These are phyloP conservation scores for Lucilia sericata DNA, from an alignment of 1,140 invertebrate species.

Conservation along the genomic window DNA sequence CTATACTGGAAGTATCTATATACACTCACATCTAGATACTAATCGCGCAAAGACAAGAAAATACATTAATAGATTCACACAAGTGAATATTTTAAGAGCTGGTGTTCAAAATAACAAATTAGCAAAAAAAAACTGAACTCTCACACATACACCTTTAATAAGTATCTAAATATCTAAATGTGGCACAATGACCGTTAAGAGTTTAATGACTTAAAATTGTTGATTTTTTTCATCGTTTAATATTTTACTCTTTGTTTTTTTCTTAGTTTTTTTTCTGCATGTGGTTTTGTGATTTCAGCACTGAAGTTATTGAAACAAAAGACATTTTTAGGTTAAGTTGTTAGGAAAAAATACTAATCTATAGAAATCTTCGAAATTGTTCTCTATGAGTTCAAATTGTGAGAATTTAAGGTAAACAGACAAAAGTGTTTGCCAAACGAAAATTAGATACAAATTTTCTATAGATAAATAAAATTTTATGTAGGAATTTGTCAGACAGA, in stretches of 20 bases:
- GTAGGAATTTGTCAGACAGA: too few relatives aligned
- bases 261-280: background rate
- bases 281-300: slow-evolving; percentile 1
- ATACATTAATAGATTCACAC: background rate
- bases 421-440: too few relatives aligned
- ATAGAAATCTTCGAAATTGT: too few relatives aligned
- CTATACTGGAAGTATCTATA: background rate
- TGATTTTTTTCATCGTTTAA: background rate
- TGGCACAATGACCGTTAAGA: slow-evolving; percentile 39
- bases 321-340: slow-evolving; percentile 25
- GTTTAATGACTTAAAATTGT: slow-evolving; percentile 32
- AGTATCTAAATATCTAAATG: slow-evolving; percentile 24
- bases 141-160: background rate
- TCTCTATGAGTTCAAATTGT: too few relatives aligned
- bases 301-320: background rate
- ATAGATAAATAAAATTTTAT: too few relatives aligned
- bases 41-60: background rate
- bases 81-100: slow-evolving; percentile 25
- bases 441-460: too few relatives aligned
- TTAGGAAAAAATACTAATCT: background rate
- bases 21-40: background rate
- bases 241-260: background rate
- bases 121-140: background rate
- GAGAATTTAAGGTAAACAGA: too few relatives aligned
- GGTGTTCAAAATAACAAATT: slow-evolving; percentile 30